phyloP scores from a whole-genome alignment of 92 coral and sea anemone genomes.

The Zoanthus gigantus region DNA sequence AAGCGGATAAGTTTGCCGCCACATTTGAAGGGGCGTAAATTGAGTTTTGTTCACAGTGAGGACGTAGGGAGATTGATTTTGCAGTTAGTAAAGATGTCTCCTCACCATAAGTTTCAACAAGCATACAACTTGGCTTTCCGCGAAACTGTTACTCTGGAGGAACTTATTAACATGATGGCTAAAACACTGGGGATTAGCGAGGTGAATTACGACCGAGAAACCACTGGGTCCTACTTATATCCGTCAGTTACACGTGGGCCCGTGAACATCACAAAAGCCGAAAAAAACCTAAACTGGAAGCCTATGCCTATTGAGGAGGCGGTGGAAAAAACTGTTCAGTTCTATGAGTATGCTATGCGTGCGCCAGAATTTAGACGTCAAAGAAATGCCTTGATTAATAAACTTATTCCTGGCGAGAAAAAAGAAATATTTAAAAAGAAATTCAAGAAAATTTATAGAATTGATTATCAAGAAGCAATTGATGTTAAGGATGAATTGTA shows the following conservation, averaged over 20 bases:
- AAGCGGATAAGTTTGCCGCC: slow-evolving; percentile 78
- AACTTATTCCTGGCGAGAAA: slow-evolving; percentile 64
- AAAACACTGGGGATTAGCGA: slow-evolving; percentile 72
- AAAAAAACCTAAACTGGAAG: slow-evolving; percentile 75
- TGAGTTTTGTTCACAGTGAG: slow-evolving; percentile 85
- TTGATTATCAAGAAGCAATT: slow-evolving; percentile 48
- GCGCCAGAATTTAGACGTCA: slow-evolving; percentile 71
- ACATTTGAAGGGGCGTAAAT: slow-evolving; percentile 67
- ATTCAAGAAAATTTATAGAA: slow-evolving; percentile 71
- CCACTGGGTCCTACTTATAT: slow-evolving; percentile 62
- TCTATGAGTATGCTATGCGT: slow-evolving; percentile 89
- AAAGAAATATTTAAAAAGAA: slow-evolving; percentile 73
- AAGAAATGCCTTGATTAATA: slow-evolving; percentile 76
- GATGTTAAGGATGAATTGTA: slow-evolving; percentile 46
- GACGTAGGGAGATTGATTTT: slow-evolving; percentile 77
- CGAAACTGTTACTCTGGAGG: slow-evolving; percentile 81
- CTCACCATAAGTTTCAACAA: slow-evolving; percentile 61
- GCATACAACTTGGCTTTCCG: slow-evolving; percentile 89
- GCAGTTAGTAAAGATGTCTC: slow-evolving; percentile 54
- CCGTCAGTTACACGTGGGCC: slow-evolving; percentile 96
- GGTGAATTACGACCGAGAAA: slow-evolving; percentile 72
- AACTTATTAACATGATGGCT: slow-evolving; percentile 77
- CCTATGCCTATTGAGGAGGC: slow-evolving; percentile 68
- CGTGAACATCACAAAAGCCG: slow-evolving; percentile 79
- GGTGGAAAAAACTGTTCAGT: slow-evolving; percentile 73